These are phyloP conservation scores for Aspiorhynchus laticeps DNA, from an alignment of 2,113 vertebrate species.

Conservation along the genomic window DNA sequence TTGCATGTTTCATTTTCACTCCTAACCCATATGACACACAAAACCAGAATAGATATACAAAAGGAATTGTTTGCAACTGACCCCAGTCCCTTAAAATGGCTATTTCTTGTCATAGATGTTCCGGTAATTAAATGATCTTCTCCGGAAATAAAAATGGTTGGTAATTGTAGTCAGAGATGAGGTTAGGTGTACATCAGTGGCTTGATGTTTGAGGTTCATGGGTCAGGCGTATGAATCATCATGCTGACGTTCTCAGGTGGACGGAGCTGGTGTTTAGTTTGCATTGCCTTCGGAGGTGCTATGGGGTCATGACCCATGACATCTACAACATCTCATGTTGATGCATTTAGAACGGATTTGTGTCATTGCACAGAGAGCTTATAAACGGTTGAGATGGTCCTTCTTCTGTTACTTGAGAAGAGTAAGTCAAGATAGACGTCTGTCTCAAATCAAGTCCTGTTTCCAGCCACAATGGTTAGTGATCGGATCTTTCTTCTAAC, in stretches of 20 bases:
- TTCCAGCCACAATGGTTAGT: conserved; percentile 61
- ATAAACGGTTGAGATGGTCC: neutral
- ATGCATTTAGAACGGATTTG: neutral
- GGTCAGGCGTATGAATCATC: conserved; percentile 32
- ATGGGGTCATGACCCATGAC: neutral
- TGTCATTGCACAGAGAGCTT: neutral
- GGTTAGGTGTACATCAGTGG: conserved; percentile 27
- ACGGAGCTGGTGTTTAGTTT: neutral
- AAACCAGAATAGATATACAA: neutral
- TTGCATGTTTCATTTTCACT: neutral
- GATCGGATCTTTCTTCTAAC: conserved; percentile 59
- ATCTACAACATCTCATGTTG: neutral
- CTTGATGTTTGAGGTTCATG: conserved; percentile 27
- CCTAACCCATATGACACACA: neutral
- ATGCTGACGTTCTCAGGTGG: neutral
- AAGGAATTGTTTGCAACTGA: neutral
- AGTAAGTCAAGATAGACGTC: neutral
- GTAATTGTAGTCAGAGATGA: conserved; percentile 43
- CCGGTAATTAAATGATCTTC: conserved; percentile 32
- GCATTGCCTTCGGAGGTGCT: neutral
- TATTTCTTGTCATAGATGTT: neutral
- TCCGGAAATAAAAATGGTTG: conserved; percentile 16
- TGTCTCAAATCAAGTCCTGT: neutral
- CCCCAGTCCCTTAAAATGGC: neutral
- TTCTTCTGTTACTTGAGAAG: neutral